Conservation (phyloP, 2,113 vertebrate genomes). For the Nettapus auritus region DNA sequence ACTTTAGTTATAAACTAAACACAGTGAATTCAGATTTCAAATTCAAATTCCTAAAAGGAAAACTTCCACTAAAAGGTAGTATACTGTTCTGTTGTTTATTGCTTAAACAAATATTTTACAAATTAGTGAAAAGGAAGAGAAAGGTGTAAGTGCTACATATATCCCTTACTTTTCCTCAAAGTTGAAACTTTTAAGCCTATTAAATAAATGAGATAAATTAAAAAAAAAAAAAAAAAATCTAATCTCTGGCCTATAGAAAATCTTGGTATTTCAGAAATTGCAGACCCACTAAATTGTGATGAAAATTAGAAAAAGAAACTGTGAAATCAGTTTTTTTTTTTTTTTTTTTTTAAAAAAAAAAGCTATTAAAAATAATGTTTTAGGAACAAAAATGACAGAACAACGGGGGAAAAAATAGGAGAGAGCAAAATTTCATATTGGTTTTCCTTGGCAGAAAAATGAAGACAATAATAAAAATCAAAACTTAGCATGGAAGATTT, state of each 20-base stretch:
- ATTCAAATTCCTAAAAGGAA: not conserved
- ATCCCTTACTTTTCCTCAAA: not conserved
- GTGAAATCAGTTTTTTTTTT: not conserved
- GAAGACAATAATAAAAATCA: not conserved
- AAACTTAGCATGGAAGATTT: not conserved
- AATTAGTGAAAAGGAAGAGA: not conserved
- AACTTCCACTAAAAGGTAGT: not conserved
- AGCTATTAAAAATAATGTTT: not conserved
- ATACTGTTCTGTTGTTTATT: not conserved
- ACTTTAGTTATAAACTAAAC: not conserved
- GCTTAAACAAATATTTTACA: not conserved
- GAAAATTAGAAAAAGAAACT: not conserved
- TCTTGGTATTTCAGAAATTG: not conserved
- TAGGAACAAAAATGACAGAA: not conserved
- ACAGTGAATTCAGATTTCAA: not conserved
- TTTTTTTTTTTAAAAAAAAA: not conserved
- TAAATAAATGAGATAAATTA: not conserved
- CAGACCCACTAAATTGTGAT: not conserved
- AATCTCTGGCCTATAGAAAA: not conserved
- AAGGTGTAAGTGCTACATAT: not conserved
- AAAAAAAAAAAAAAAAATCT: not conserved
- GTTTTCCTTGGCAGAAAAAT: not conserved
- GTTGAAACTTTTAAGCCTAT: not conserved
- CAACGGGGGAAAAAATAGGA: not conserved
- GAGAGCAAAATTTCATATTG: not conserved